These are phyloP conservation scores for Rhizomys pruinosus DNA, from an alignment of 2,113 vertebrate species.

Conservation along the genomic window DNA sequence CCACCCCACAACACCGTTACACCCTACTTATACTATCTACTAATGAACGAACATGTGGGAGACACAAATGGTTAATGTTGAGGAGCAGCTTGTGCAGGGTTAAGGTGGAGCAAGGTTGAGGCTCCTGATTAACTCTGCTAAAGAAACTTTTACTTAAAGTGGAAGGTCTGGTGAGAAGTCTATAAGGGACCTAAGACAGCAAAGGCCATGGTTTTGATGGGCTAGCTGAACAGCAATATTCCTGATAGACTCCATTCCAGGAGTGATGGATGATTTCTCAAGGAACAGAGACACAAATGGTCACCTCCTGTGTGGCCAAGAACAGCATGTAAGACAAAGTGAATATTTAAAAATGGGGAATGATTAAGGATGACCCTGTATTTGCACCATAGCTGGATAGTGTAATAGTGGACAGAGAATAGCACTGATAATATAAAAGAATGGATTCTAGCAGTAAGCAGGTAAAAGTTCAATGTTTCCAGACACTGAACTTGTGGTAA, in stretches of 20 bases:
- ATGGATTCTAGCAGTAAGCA: not conserved
- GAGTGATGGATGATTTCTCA: not conserved
- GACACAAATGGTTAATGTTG: not conserved
- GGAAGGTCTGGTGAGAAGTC: not conserved
- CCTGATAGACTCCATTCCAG: not conserved
- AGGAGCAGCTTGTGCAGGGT: not conserved
- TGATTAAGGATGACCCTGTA: not conserved
- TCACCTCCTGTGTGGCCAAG: not conserved
- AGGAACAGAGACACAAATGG: not conserved
- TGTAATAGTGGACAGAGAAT: not conserved
- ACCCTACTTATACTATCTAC: not conserved
- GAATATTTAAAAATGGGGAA: not conserved
- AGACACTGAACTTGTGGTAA: constrained; percentile 4
- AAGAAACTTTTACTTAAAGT: not conserved
- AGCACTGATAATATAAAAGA: constrained; percentile 16
- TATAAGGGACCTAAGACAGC: not conserved
- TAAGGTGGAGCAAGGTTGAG: not conserved
- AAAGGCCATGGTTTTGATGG: not conserved
- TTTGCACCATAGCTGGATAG: not conserved
- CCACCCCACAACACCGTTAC: not conserved
- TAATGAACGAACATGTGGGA: not conserved
- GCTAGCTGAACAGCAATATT: not conserved
- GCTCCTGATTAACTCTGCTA: not conserved
- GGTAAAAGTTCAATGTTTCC: not conserved
- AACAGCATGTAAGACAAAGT: not conserved